Base-by-base conservation (phyloP, 2,888 invertebrate species). In the Pherbina coryleti region DNA sequence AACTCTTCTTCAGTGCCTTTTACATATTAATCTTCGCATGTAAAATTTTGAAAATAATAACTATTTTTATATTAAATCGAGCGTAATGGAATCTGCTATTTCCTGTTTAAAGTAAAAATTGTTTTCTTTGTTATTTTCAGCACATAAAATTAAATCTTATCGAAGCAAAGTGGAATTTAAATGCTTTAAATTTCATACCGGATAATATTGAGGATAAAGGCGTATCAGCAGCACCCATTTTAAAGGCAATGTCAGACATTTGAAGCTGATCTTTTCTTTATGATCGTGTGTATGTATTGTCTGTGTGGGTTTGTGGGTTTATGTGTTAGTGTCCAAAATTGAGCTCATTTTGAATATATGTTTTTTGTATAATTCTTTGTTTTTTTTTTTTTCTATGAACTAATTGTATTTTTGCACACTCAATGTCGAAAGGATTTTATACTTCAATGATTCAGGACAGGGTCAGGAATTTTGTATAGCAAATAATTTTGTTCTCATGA, bases 391-490 rank as follows among this genome's bases (percentile, higher is more conserved):
- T 69, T 69, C 72, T n/a, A 25, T n/a, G 3, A 49, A 25, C 11
- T 51, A 28, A 19, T 51, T 44, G 11, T 44, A 44, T 51, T 51
- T 69, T 49, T 69, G 44, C 31, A 34, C 37, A 19, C 22, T 34
- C 19, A 31, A 34, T 31, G 34, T 57, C 14, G 34, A 72, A 72
- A 14, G 57, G 55, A 57, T 57, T 57, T 72, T 57, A 57, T 37
- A 57, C 55, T 57, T 22, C 57, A 72, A 34, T n/a, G 57, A 34
- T 34, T 72, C 22, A 44, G 72, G 60, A 55, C 37, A 44, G n/a
- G n/a, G 5, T 60, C 25, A 28, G 22, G 14, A 64, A 64, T 64
- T 64, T n/a, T 34, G 25, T 22, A 9, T 17, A n/a, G 2, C 28
- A 28, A 64, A 5, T n/a, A 64, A 25, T 69, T 69, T 51, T 44